These are phyloP conservation scores for Coenonympha arcania DNA, from an alignment of 2,888 invertebrate species.

Conservation along the genomic window DNA sequence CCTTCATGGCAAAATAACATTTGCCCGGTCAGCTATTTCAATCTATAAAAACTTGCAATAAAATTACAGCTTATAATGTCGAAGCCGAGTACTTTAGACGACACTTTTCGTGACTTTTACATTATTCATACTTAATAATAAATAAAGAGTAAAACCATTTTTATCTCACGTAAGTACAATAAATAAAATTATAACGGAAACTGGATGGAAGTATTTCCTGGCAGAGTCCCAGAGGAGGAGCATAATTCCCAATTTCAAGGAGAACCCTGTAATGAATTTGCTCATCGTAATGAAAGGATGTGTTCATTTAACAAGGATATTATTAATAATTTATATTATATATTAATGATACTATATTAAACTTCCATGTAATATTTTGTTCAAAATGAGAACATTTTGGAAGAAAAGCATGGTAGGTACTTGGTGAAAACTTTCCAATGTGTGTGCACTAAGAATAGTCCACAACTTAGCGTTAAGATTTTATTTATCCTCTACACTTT, in stretches of 20 bases:
- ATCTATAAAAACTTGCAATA: too few species aligned
- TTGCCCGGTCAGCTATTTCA: too few species aligned
- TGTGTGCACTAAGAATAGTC: too few species aligned
- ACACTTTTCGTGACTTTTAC: too few species aligned
- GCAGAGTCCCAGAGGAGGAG: background rate
- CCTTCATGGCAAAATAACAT: too few species aligned
- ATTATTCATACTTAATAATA: background rate
- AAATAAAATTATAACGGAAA: background rate
- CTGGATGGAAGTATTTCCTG: background rate
- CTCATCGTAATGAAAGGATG: background rate
- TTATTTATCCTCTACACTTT: too few species aligned
- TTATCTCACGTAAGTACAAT: background rate
- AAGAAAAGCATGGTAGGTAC: too few species aligned
- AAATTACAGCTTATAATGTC: background rate
- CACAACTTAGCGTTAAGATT: too few species aligned
- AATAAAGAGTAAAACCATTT: background rate
- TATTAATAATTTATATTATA: background rate
- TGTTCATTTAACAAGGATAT: background rate
- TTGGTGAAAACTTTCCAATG: too few species aligned
- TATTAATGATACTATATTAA: background rate
- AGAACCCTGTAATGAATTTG: background rate
- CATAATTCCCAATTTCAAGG: conserved; percentile 3
- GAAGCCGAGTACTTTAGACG: too few species aligned
- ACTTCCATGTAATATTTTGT: background rate
- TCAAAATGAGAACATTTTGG: too few species aligned